Evolutionary conservation across 2,888 invertebrate species (phyloP), one percentile per base, ranked within the genome.

Genomic region (Aspidapion aeneum): DNA sequence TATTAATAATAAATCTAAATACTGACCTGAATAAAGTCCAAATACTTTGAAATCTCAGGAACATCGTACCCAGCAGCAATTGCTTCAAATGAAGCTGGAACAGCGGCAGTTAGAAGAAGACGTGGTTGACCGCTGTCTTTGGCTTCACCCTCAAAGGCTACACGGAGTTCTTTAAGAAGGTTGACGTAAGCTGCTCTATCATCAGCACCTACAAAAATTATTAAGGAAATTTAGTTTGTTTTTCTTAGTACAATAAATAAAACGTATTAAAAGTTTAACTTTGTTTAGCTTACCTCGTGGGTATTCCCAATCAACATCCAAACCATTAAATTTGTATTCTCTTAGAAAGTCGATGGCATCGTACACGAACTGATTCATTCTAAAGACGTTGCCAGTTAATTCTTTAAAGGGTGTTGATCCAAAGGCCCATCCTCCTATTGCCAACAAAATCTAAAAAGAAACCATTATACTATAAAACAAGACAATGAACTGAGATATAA

Each of bases 401-500:
- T 95, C 94, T 82, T 94, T 94, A 85, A 94, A 95, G 1, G 95
- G 95, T 0, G 94, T 94, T 1, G 96, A 96, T 12, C 96, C 96
- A 74, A 96, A 96, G 0, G 94, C 94, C 96, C 96, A 97, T 18
- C 97, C 97, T 63, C 97, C 97, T 71, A 97, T 93, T 1, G 94
- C 94, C 17, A 94, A 80, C 0, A 94, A 81, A 65, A 94, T 85
- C 88, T 93, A 73, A 5, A 69, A 66, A 49, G 50, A 21, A 21
- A 12, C 3, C 35, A 35, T n/a, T n/a, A n/a, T n/a, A n/a, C n/a
- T n/a, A n/a, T n/a, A n/a, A n/a, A n/a, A n/a, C n/a, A n/a, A n/a
- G n/a, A n/a, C n/a, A n/a, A n/a, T n/a, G n/a, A n/a, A n/a, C n/a
- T n/a, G n/a, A n/a, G n/a, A n/a, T n/a, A n/a, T n/a, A n/a, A n/a